These are phyloP conservation scores for Centrocercus urophasianus DNA, from an alignment of 2,113 vertebrate species.

Conservation along the genomic window DNA sequence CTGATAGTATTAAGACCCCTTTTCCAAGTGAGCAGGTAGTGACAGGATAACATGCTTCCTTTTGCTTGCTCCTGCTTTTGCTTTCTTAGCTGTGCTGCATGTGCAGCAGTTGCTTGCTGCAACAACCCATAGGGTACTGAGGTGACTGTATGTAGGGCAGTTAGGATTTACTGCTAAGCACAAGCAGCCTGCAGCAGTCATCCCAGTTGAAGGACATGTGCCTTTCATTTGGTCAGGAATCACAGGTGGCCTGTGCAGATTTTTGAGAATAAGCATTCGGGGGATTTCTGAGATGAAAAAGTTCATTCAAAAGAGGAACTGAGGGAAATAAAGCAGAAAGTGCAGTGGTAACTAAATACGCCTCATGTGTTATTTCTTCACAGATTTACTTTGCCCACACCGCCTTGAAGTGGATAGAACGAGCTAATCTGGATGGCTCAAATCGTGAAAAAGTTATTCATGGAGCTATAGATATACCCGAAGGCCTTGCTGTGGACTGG, in stretches of 20 bases:
- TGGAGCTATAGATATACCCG: slow-evolving; percentile 76
- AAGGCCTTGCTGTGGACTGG: slow-evolving; percentile 92
- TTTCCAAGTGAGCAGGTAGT: background rate
- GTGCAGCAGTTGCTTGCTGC: background rate
- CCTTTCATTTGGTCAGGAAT: slow-evolving; percentile 15
- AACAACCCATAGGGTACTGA: background rate
- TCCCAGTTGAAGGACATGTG: slow-evolving; percentile 36
- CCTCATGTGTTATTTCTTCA: slow-evolving; percentile 31
- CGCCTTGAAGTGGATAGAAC: slow-evolving; percentile 85
- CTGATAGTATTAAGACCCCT: background rate
- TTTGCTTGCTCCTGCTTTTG: background rate
- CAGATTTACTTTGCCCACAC: slow-evolving; percentile 91
- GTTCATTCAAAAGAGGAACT: background rate
- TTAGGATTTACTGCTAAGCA: slow-evolving; percentile 63
- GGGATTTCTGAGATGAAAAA: background rate
- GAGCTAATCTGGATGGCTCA: slow-evolving; percentile 84
- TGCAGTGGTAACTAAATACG: background rate
- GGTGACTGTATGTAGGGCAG: slow-evolving; percentile 45
- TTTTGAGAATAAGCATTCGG: background rate
- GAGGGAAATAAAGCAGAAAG: background rate
- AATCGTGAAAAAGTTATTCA: slow-evolving; percentile 80
- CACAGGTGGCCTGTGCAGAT: background rate
- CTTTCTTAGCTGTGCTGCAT: background rate
- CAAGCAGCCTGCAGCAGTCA: slow-evolving; percentile 32
- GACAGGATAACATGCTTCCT: background rate